These are phyloP conservation scores for Caenorhabditis auriculariae DNA, from an alignment of 2,888 invertebrate genomes.

Conservation along the genomic window DNA sequence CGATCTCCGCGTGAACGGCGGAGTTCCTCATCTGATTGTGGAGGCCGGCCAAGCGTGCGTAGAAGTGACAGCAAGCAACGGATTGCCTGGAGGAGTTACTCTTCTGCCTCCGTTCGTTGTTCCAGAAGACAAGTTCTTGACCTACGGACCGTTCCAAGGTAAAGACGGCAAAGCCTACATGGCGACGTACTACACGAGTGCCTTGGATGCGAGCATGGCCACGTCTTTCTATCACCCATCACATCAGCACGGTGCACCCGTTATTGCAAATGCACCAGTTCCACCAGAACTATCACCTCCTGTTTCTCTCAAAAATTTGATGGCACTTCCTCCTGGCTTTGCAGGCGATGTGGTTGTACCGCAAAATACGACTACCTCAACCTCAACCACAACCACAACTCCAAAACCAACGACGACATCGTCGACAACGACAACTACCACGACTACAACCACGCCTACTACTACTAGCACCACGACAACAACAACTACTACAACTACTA, in stretches of 20 bases:
- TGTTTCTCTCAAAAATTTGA: no score
- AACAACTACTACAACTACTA: background rate
- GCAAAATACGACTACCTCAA: background rate
- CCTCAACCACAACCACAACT: background rate
- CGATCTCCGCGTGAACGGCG: constrained; percentile 25
- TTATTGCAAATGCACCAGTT: constrained; percentile 10
- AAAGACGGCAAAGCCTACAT: background rate
- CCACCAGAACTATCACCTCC: constrained; percentile 8
- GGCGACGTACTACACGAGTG: background rate
- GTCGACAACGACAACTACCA: background rate
- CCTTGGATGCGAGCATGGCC: background rate
- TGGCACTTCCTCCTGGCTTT: constrained; percentile 4
- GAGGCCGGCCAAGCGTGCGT: constrained; percentile 23
- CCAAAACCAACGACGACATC: background rate
- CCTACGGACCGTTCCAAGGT: constrained; percentile 32
- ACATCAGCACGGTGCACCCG: background rate
- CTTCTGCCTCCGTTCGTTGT: constrained; percentile 19
- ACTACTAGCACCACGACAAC: background rate
- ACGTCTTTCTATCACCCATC: background rate
- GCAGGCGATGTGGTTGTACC: constrained; percentile 8
- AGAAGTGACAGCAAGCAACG: constrained; percentile 24
- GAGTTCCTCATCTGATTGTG: constrained; percentile 24
- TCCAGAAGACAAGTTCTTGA: constrained; percentile 23
- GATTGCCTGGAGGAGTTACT: constrained; percentile 8
- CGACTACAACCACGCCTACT: background rate